These are phyloP conservation scores for Meteorus sp. DNA, from an alignment of 1,140 invertebrate genomes.

Conservation along the genomic window DNA sequence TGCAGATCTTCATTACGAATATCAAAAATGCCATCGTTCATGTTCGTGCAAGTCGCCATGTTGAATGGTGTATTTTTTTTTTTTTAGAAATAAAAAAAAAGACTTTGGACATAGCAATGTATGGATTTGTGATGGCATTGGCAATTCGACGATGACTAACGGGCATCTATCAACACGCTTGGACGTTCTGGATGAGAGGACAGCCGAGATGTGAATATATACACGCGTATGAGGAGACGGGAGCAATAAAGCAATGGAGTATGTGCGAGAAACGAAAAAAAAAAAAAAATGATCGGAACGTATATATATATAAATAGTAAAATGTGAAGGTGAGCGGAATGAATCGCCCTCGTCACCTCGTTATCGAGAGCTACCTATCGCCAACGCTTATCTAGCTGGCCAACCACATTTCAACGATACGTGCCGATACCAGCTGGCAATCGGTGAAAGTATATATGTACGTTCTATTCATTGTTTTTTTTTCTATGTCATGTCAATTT, in stretches of 20 bases:
- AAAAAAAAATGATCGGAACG: too few species aligned
- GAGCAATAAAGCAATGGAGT: too few species aligned
- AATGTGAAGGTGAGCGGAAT: neutral
- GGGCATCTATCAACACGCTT: conserved; percentile 5
- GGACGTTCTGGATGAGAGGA: neutral
- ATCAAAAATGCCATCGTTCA: too few species aligned
- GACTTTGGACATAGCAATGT: neutral
- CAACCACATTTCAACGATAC: conserved; percentile 11
- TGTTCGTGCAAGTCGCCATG: too few species aligned
- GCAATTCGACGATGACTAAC: conserved; percentile 12
- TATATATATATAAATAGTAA: too few species aligned
- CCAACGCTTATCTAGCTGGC: neutral
- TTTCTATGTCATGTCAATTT: neutral
- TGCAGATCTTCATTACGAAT: too few species aligned
- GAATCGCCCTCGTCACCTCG: conserved; percentile 18
- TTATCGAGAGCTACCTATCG: conserved; percentile 14
- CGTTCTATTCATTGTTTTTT: neutral
- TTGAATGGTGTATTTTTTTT: too few species aligned
- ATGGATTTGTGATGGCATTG: neutral
- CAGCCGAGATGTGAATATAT: neutral
- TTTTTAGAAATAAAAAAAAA: too few species aligned
- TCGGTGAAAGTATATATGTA: neutral
- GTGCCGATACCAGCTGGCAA: conserved; percentile 21
- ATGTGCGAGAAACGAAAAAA: too few species aligned
- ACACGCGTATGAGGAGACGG: too few species aligned